Conservation (phyloP, 2,888 invertebrate species). For the Ptychoptera contaminata region DNA sequence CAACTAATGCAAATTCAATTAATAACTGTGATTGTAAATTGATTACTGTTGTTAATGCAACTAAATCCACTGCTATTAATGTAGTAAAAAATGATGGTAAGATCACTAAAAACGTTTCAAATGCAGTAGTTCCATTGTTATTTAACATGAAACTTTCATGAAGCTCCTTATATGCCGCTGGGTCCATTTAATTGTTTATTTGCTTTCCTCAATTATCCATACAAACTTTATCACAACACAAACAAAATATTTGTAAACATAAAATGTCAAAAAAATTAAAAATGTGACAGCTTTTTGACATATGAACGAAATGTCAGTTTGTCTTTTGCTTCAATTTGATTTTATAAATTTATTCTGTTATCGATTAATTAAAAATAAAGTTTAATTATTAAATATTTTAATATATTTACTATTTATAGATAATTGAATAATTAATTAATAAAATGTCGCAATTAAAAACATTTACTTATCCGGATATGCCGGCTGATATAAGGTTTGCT, state of each 20-base stretch:
- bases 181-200: constrained; percentile 1
- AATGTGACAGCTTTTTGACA: no score
- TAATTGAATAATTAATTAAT: not conserved
- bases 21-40: constrained; percentile 19
- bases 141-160: constrained; percentile 39
- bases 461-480: constrained; percentile 12
- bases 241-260: no score
- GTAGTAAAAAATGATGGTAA: constrained; percentile 20
- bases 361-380: no score
- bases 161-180: constrained; percentile 31
- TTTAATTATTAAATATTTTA: no score
- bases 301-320: no score
- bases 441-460: constrained; percentile 10
- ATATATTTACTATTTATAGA: no score
- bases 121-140: constrained; percentile 36
- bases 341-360: no score
- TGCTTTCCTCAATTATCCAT: no score
- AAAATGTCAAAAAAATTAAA: no score
- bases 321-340: no score
- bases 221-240: no score
- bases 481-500: constrained; percentile 10
- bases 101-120: constrained; percentile 34
- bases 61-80: constrained; percentile 15
- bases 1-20: constrained; percentile 39
- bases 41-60: constrained; percentile 12